Conservation (phyloP, 1,140 invertebrate genomes). For the Pseudomyrmex pallidus region DNA sequence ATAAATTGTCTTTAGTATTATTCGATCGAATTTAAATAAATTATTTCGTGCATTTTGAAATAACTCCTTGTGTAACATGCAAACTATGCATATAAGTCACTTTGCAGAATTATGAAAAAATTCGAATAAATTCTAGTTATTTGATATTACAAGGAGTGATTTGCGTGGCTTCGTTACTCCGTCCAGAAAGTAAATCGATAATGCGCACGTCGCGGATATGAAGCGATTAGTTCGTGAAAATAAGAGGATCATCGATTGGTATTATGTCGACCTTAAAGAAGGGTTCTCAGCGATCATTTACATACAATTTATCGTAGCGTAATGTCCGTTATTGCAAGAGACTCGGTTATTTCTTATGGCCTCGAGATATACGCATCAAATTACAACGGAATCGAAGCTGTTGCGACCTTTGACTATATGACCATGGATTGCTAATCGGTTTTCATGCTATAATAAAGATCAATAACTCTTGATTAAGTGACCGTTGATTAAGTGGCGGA, state of each 20-base stretch:
- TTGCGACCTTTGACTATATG: too few species aligned
- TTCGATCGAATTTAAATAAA: too few species aligned
- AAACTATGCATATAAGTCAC: not conserved
- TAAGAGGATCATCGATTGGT: not conserved
- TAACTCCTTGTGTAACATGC: not conserved
- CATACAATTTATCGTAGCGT: slow-evolving; percentile 15
- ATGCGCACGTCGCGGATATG: slow-evolving; percentile 30
- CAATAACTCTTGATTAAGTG: too few species aligned
- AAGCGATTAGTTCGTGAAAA: slow-evolving; percentile 45
- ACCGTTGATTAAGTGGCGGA: too few species aligned
- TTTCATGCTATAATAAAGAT: too few species aligned
- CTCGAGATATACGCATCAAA: not conserved
- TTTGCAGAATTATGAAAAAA: not conserved
- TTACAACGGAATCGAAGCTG: not conserved
- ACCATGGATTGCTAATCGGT: too few species aligned
- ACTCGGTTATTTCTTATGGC: not conserved
- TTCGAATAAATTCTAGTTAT: not conserved
- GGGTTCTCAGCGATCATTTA: slow-evolving; percentile 1
- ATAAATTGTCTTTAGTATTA: not conserved
- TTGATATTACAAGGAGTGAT: slow-evolving; percentile 16
- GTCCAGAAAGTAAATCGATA: slow-evolving; percentile 31
- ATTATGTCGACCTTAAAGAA: not conserved
- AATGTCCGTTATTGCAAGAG: not conserved
- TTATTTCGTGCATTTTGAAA: not conserved
- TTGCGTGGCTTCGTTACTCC: slow-evolving; percentile 29